A percentile compares a stretch with the other conserved stretches of the same genome.
Conservation (phyloP, 1,140 invertebrate genomes). For the Leptonema lineaticorne region DNA sequence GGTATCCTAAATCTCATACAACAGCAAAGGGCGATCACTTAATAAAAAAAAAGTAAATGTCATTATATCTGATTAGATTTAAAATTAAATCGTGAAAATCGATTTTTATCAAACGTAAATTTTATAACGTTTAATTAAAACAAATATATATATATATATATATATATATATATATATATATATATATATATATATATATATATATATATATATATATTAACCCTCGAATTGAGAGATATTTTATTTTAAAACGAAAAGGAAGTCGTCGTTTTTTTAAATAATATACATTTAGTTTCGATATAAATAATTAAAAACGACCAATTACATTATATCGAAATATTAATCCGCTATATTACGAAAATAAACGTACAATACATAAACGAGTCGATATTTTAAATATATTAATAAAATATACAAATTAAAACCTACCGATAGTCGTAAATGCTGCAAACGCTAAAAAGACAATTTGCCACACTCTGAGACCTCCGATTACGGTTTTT, state of each 20-base stretch:
- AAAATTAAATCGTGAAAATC: no score
- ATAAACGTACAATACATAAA: no score
- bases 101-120: neutral
- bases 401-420: no score
- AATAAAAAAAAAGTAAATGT: no score
- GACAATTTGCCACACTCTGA: constrained; percentile 67
- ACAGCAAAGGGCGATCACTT: constrained; percentile 80
- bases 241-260: neutral
- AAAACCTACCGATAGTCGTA: constrained; percentile 56
- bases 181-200: no score
- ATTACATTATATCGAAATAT: no score
- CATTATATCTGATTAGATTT: no score
- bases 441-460: constrained; percentile 60
- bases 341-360: no score
- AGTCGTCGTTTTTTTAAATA: neutral
- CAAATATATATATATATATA: neutral
- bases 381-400: no score
- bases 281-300: neutral
- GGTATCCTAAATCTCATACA: constrained; percentile 85
- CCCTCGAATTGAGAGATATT: no score
- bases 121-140: neutral
- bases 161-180: neutral
- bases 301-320: no score
- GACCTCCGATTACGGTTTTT: constrained; percentile 54
- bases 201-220: no score